Conservation (phyloP, 2,797 vertebrate species). For the Avahi laniger region DNA sequence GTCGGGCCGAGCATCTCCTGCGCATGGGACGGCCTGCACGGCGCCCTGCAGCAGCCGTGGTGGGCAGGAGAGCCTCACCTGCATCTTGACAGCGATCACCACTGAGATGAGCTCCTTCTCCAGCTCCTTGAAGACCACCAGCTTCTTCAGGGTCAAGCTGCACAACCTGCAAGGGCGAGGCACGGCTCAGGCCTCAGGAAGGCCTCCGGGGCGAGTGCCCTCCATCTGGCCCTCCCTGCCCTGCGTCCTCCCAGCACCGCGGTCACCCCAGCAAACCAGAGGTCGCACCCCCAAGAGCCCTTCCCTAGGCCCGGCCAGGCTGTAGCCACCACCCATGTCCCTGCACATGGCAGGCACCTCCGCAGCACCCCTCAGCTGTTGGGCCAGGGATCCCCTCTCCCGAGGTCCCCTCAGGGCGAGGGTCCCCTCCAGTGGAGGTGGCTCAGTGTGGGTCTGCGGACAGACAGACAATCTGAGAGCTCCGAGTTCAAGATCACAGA, state of each 20-base stretch:
- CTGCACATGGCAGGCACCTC: rapidly evolving
- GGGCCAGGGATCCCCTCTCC: no score
- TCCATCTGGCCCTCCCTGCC: background rate
- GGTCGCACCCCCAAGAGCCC: background rate
- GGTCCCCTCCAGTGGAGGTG: background rate
- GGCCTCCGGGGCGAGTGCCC: background rate
- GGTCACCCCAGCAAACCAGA: no score
- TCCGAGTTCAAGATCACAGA: no score
- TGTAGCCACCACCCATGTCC: rapidly evolving
- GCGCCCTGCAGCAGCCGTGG: background rate
- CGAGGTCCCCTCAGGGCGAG: background rate
- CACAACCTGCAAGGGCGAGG: slow-evolving; percentile 89
- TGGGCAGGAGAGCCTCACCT: slow-evolving; percentile 83
- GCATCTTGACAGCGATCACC: slow-evolving; percentile 98
- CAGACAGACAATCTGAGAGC: background rate
- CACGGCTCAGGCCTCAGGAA: background rate
- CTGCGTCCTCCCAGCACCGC: rapidly evolving
- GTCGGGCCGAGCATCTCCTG: no score
- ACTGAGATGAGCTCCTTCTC: slow-evolving; percentile 98
- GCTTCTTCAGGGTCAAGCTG: slow-evolving; percentile 97
- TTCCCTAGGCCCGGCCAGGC: no score
- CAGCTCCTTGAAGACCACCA: slow-evolving; percentile 95
- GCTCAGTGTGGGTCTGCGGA: background rate
- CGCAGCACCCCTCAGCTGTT: background rate
- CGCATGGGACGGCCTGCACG: rapidly evolving